phyloP scores from a whole-genome alignment of 2,888 invertebrate species.

The Priocnemis perturbator region DNA sequence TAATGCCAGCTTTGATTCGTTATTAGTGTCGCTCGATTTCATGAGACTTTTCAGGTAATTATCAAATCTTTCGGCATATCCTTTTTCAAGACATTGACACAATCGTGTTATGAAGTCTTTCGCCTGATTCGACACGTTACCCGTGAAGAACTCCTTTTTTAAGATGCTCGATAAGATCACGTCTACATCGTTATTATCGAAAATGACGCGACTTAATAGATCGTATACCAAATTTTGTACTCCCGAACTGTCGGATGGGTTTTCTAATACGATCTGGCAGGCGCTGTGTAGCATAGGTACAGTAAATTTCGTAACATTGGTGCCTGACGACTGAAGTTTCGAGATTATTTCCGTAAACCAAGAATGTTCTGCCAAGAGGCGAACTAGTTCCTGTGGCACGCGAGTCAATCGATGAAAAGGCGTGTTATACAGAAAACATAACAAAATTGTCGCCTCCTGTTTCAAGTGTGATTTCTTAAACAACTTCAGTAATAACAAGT shows the following conservation, averaged over 20 bases:
- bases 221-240: slow-evolving; percentile 78
- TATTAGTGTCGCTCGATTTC: slow-evolving; percentile 51
- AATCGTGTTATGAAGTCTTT: slow-evolving; percentile 58
- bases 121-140: slow-evolving; percentile 19
- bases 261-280: slow-evolving; percentile 76
- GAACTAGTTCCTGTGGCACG: slow-evolving; percentile 78
- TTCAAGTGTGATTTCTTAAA: slow-evolving; percentile 78
- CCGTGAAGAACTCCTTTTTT: slow-evolving; percentile 41
- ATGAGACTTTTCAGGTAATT: slow-evolving; percentile 80
- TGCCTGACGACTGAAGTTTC: slow-evolving; percentile 77
- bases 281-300: slow-evolving; percentile 78
- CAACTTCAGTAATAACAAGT: slow-evolving; percentile 80
- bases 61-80: slow-evolving; percentile 85
- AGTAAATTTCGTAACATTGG: slow-evolving; percentile 79
- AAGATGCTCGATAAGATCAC: slow-evolving; percentile 60
- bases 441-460: slow-evolving; percentile 80
- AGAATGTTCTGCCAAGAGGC: slow-evolving; percentile 75
- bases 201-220: slow-evolving; percentile 79
- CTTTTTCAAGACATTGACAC: slow-evolving; percentile 78
- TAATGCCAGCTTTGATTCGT: slow-evolving; percentile 52
- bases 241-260: slow-evolving; percentile 71
- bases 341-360: slow-evolving; percentile 78
- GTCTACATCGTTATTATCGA: slow-evolving; percentile 76
- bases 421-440: slow-evolving; percentile 84
- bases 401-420: slow-evolving; percentile 77